Conservation (phyloP, 2,888 invertebrate genomes). For the Habrosyne pyritoides region DNA sequence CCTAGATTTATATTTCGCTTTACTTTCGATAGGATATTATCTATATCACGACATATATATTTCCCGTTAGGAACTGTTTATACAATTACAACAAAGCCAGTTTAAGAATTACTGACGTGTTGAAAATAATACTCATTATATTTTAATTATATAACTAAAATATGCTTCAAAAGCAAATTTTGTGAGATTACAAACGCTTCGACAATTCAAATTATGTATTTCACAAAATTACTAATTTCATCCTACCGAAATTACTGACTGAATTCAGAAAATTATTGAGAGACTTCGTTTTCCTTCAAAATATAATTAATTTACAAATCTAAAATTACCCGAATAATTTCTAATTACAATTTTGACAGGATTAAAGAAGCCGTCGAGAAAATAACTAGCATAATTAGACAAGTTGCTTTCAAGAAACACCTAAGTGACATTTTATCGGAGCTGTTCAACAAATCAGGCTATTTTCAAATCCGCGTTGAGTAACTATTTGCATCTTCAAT, state of each 20-base stretch:
- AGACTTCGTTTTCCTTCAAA: background rate
- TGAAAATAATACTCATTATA: too few species aligned
- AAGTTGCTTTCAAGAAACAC: background rate
- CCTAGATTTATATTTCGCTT: conserved; percentile 7
- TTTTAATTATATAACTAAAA: too few species aligned
- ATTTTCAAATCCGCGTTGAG: background rate
- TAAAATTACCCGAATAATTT: background rate
- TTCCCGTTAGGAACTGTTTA: too few species aligned
- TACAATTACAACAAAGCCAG: too few species aligned
- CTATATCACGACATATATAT: background rate
- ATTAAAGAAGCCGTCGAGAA: background rate
- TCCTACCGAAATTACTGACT: background rate
- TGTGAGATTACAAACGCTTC: background rate
- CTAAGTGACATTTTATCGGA: background rate
- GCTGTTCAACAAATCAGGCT: background rate
- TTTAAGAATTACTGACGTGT: too few species aligned
- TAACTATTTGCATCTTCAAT: conserved; percentile 39
- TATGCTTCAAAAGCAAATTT: background rate
- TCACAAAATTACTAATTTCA: background rate
- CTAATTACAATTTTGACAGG: background rate
- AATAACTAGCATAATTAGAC: background rate
- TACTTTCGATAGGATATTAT: background rate
- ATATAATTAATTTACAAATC: background rate
- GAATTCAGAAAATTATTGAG: background rate
- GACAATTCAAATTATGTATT: background rate